Evolutionary conservation across 2,888 invertebrate species (phyloP).

Genomic region (Oasisia sp.): DNA sequence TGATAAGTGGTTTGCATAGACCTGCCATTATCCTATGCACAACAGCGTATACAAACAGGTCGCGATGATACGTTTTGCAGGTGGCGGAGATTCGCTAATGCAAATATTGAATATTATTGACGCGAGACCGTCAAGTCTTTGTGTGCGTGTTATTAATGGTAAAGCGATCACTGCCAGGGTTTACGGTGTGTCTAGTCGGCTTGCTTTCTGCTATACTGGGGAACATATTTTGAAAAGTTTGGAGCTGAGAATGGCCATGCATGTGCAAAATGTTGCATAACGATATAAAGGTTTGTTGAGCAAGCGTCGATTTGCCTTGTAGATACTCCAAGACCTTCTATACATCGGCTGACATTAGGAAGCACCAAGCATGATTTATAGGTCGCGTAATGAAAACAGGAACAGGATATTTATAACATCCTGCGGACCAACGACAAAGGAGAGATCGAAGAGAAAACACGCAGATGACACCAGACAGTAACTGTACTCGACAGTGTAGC

Average conservation of each 20-base stretch:
- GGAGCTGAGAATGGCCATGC: not conserved
- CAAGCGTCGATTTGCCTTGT: not conserved
- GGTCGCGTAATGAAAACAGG: too few species aligned
- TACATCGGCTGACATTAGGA: too few species aligned
- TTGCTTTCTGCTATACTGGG: not conserved
- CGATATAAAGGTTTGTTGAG: not conserved
- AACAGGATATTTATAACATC: too few species aligned
- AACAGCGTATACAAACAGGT: not conserved
- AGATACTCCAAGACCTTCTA: not conserved
- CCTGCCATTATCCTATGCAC: not conserved
- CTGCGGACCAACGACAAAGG: too few species aligned
- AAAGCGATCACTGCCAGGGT: not conserved
- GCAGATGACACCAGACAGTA: too few species aligned
- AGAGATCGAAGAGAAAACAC: too few species aligned
- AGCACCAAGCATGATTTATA: too few species aligned
- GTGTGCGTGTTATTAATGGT: not conserved
- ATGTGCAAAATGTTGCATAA: not conserved
- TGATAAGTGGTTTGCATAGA: not conserved
- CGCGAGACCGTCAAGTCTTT: not conserved
- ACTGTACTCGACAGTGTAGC: too few species aligned
- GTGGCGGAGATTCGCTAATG: not conserved
- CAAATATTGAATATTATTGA: not conserved
- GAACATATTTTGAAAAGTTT: not conserved
- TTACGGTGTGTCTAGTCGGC: not conserved
- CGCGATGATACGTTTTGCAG: not conserved